Base-by-base conservation (phyloP, 1,140 invertebrate genomes). In the Drosophila cardini region DNA sequence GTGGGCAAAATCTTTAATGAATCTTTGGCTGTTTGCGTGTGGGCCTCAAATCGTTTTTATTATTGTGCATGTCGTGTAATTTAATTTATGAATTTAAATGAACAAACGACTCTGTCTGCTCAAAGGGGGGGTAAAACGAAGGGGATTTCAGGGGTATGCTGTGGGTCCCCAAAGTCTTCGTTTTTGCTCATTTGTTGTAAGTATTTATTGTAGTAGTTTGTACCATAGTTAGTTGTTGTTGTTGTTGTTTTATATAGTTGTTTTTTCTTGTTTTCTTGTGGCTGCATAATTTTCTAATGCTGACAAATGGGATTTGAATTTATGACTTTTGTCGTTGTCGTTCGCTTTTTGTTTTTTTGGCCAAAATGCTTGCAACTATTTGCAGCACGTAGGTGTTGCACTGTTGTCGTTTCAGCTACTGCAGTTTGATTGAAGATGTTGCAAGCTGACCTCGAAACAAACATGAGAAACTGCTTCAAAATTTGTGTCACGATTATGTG, bases 11-110 rank as follows among this genome's bases (percentile, higher is more conserved):
- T 78, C 75, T 78, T 76, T 72, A 78, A 78, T 78, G 76, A 78
- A 78, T 78, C 72, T 87, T 72, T 83, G 72, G 43, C 43, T 81
- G 78, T 61, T 81, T 85, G 83, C 84, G 83, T 87, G 83, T 87
- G 83, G 83, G 83, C 83, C 80, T 70, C 84, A 87, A 87, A 87
- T 87, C 84, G 84, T 84, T 89, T 89, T 87, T 87, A 87, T 87
- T 87, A 87, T 87, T 87, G 83, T 84, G 84, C 84, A 80, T 87
- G 84, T 87, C 84, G 84, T 89, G 84, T 87, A 87, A 87, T 87
- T 87, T 87, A 90, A 87, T 87, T 87, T 87, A 87, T 87, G 84
- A 87, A 87, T 89, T 86, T 86, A 79, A 79, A 79, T 79, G 62
- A 72, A 78, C 61, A 76, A 62, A 78, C 72, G 72, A 86, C 75